phyloP scores from a whole-genome alignment of 2,888 invertebrate species.

The Oeneis ivallda region DNA sequence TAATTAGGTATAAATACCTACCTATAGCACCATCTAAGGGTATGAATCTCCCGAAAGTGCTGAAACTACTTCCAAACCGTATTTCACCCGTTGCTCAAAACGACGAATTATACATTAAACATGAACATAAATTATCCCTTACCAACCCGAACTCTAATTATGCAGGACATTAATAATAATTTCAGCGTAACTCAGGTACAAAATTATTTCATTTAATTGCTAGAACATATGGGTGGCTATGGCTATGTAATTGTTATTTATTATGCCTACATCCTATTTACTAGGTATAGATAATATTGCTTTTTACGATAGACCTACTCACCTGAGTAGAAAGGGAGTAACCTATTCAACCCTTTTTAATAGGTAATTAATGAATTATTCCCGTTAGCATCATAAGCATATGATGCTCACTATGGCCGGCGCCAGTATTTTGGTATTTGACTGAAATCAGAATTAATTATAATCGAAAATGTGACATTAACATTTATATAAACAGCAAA shows the following conservation, averaged over 20 bases:
- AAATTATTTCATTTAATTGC: conserved; percentile 20
- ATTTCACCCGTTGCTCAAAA: background rate
- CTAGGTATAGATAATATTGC: background rate
- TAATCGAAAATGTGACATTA: too few species aligned
- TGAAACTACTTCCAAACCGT: background rate
- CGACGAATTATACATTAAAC: conserved; percentile 14
- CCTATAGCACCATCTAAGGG: too few species aligned
- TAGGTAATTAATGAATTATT: too few species aligned
- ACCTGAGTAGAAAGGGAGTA: too few species aligned
- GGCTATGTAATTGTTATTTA: background rate
- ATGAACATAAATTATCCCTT: conserved; percentile 20
- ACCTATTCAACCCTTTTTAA: too few species aligned
- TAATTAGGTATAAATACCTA: too few species aligned
- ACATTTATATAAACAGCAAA: too few species aligned
- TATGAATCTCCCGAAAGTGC: background rate
- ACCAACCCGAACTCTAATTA: conserved; percentile 20
- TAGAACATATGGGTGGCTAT: background rate
- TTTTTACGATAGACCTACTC: background rate
- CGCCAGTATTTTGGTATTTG: too few species aligned
- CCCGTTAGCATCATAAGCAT: too few species aligned
- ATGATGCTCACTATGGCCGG: too few species aligned
- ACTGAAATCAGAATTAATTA: too few species aligned
- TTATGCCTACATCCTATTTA: background rate
- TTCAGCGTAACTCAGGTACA: conserved; percentile 16
- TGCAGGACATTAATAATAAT: conserved; percentile 34